A percentile compares a stretch with the other conserved stretches of the same genome.
phyloP scores from a whole-genome alignment of 2,797 vertebrate genomes.

The Iguana delicatissima region DNA sequence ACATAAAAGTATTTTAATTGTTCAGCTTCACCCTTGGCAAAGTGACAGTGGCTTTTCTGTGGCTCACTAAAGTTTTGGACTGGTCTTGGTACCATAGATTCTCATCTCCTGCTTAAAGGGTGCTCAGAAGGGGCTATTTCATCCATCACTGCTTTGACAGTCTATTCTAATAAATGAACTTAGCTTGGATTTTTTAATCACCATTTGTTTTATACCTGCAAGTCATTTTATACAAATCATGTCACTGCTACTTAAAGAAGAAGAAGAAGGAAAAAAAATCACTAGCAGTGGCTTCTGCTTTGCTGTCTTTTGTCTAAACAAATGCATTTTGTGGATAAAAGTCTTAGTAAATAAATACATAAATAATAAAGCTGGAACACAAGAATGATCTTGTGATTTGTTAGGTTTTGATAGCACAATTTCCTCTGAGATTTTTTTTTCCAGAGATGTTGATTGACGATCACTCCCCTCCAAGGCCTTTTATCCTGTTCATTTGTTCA shows the following conservation, averaged over 20 bases:
- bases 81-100: not conserved
- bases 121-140: fast-evolving
- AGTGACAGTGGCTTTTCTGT: too few relatives aligned
- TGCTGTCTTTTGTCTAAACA: not conserved
- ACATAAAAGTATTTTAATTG: not conserved
- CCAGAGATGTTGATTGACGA: not conserved
- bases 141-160: fast-evolving
- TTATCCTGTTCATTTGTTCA: not conserved
- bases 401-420: not conserved
- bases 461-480: conserved; percentile 4
- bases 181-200: not conserved
- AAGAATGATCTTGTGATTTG: not conserved
- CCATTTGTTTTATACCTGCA: not conserved
- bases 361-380: not conserved
- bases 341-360: not conserved
- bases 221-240: not conserved
- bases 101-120: not conserved
- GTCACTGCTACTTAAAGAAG: fast-evolving
- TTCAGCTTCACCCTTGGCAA: not conserved
- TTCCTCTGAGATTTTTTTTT: not conserved
- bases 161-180: not conserved
- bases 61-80: not conserved
- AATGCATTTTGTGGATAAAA: not conserved
- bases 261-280: not conserved
- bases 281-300: not conserved